Evolutionary conservation across 2,888 invertebrate genomes (phyloP), one percentile per base, ranked within the genome.

Genomic region (Piscicola geometra): DNA sequence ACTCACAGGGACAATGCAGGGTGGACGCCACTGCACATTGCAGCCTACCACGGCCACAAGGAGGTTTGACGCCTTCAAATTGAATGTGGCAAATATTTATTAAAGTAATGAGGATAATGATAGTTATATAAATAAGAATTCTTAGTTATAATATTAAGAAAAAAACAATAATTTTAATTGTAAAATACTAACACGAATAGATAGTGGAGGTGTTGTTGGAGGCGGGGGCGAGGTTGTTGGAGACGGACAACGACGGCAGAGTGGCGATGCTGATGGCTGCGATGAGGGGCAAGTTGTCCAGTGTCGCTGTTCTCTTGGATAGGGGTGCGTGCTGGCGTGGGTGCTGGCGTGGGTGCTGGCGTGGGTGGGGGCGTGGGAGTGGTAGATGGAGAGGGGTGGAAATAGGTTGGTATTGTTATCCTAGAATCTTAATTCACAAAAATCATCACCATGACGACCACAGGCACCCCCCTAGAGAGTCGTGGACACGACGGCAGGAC

Each of bases 11-110:
- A 97, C 84, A 94, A 95, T 86, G 92, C 93, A 0, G 96, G 97
- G 0, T 97, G 96, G 97, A 96, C 97, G 0, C 95, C 98, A 0
- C 85, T 98, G 75, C 96, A 97, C 84, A 96, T 97, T 84, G 92
- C 96, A 0, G 93, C 96, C 21, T 96, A 95, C 84, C 94, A 97
- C 88, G 92, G 94, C 18, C 94, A 94, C 84, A 87, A 89, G 73
- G 92, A 92, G 83, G 93, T 93, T 0, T 5, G 41, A n/a, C n/a
- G n/a, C n/a, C 21, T 47, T 0, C 30, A n/a, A 15, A 64, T 15
- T 15, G 66, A 47, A 9, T 47, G 50, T 9, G 21, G 12, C 21
- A 47, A 15, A 47, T 15, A 47, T 9, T 15, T 21, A 21, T 47
- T 47, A 47, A 47, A 47, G 50, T 47, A 21, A 47, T 47, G 50